Base-by-base conservation (phyloP, 2,888 invertebrate species). In the Cantharis lateralis region DNA sequence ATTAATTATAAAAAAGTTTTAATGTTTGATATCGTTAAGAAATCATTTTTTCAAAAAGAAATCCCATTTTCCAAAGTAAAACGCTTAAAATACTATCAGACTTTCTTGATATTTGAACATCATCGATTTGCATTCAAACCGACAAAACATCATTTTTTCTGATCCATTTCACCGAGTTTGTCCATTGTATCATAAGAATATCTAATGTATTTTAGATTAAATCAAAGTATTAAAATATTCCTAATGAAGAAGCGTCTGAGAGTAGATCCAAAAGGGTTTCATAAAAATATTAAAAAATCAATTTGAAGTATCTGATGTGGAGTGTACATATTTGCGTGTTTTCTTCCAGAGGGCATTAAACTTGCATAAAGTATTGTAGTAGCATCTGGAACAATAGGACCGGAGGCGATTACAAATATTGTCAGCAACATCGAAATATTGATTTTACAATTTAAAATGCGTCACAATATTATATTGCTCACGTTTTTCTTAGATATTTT, bases 371-470 rank as follows among this genome's bases (percentile, higher is more conserved):
- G 76, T 68, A 77, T 73, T 68, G 78, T 68, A 80, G 78, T 68
- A 80, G 73, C 80, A 80, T 78, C 80, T 80, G 80, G 80, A 80
- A 80, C 80, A 80, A 80, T 76, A 72, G 78, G 68, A 74, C 76
- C 80, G 78, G 78, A 80, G 80, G 75, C 78, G 71, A 80, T 80
- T 80, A 80, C 80, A 78, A 78, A 80, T 80, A 80, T 80, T 78
- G 80, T 77, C 78, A 71, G 78, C 76, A 70, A 68, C 80, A 80
- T 80, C 80, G 80, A 80, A 80, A 80, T 80, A 80, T 80, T 80
- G 80, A 80, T 80, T 80, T 80, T 78, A 75, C 72, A 78, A 80
- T 80, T 75, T 80, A 3, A 75, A 77, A 75, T 32, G 28, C 78
- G 64, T 74, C 62, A 70, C 16, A 20, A 24, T 66, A 10, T 66